phyloP scores from a whole-genome alignment of 2,797 vertebrate genomes.

The Chaetophractus vellerosus region DNA sequence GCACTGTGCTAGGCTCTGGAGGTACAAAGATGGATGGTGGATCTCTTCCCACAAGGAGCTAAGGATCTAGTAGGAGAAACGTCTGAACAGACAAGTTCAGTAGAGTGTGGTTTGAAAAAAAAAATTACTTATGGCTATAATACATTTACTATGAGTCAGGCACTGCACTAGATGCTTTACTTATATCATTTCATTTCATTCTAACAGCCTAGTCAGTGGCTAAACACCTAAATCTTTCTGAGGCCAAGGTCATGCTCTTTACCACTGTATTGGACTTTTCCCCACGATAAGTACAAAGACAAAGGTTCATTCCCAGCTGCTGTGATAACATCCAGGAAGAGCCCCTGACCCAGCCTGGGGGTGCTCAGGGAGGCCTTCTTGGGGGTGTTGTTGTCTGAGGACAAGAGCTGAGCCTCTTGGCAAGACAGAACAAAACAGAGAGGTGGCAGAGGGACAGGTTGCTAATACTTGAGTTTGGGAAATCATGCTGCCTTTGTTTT shows the following conservation, averaged over 20 bases:
- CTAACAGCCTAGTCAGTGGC: neutral
- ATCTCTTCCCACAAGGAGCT: neutral
- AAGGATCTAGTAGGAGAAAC: conserved; percentile 45
- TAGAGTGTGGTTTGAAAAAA: neutral
- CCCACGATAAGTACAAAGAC: neutral
- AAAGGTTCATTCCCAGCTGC: neutral
- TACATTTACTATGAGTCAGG: neutral
- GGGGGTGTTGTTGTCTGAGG: neutral
- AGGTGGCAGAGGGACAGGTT: neutral
- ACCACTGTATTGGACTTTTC: neutral
- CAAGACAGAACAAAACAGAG: neutral
- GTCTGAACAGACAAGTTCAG: neutral
- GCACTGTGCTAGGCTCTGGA: neutral
- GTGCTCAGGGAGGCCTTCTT: neutral
- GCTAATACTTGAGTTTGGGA: neutral
- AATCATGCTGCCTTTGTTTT: conserved; percentile 62
- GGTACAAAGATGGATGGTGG: neutral
- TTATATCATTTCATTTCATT: conserved; percentile 20
- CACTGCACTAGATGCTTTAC: neutral
- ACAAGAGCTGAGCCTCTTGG: neutral
- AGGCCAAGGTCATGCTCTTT: neutral
- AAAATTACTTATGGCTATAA: neutral
- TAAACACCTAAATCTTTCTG: neutral
- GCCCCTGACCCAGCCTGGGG: neutral
- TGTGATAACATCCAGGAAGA: neutral